Conservation (phyloP, 37 sponge, comb jelly and placozoan species). For the Sycon ciliatum region DNA sequence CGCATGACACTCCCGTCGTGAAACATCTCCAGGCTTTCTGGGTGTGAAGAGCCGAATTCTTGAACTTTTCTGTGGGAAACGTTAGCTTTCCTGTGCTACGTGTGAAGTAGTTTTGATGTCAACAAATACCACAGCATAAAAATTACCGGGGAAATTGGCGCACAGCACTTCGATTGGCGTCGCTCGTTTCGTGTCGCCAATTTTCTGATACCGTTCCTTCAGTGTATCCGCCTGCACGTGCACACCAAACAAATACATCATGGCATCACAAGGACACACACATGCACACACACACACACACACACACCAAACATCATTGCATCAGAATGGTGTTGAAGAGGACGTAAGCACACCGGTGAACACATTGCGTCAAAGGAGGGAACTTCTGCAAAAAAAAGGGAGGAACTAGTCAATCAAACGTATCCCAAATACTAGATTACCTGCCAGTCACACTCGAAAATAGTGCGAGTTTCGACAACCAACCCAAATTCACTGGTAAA, state of each 20-base stretch:
- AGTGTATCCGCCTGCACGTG: slow-evolving; percentile 78
- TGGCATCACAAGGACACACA: neutral
- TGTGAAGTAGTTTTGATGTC: no score
- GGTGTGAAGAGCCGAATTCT: no score
- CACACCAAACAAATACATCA: neutral
- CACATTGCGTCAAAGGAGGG: no score
- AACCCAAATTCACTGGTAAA: neutral
- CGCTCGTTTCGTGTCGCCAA: slow-evolving; percentile 93
- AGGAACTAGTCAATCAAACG: neutral
- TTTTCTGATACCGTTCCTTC: slow-evolving; percentile 97
- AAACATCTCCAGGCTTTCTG: no score
- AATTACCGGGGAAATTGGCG: slow-evolving; percentile 77
- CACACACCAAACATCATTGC: no score
- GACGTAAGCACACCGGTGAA: no score
- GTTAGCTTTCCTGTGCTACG: no score
- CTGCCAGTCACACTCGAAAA: neutral
- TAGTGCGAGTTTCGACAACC: no score
- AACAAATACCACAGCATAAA: neutral
- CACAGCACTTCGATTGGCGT: slow-evolving; percentile 96
- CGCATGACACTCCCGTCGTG: no score
- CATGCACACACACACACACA: slow-evolving; percentile 5
- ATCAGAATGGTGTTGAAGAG: no score
- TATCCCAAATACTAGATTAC: neutral
- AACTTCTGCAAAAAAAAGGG: no score
- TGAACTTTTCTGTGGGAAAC: no score